phyloP scores from a whole-genome alignment of 2,888 invertebrate genomes.

The Xylota segnis region DNA sequence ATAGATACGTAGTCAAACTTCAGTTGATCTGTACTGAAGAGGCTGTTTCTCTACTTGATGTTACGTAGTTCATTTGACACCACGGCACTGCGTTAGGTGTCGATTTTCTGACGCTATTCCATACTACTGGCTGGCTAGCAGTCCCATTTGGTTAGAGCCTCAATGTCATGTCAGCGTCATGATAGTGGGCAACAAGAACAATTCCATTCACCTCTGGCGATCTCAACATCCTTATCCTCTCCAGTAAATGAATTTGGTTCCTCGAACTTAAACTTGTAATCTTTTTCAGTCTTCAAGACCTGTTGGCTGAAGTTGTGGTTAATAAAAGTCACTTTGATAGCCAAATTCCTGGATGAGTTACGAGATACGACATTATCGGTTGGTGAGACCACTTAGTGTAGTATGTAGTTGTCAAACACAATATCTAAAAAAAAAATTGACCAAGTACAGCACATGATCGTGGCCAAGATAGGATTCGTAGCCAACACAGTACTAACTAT shows the following conservation, averaged over 20 bases:
- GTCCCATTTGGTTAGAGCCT: constrained; percentile 99
- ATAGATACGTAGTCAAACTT: constrained; percentile 99
- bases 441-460: constrained; percentile 99
- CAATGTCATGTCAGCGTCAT: constrained; percentile 98
- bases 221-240: constrained; percentile 95
- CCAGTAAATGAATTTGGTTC: constrained; percentile 97
- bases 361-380: constrained; percentile 97
- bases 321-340: constrained; percentile 99
- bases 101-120: constrained; percentile 99
- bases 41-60: constrained; percentile 94
- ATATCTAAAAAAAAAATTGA: constrained; percentile 99
- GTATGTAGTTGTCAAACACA: constrained; percentile 98
- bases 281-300: constrained; percentile 89
- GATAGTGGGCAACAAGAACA: constrained; percentile 96
- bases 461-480: constrained; percentile 98
- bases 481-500: constrained; percentile 98
- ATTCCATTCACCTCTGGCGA: constrained; percentile 97
- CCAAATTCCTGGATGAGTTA: constrained; percentile 97
- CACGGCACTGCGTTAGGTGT: constrained; percentile 98
- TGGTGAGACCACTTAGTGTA: constrained; percentile 98
- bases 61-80: constrained; percentile 99
- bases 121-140: constrained; percentile 97
- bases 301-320: constrained; percentile 99
- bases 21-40: constrained; percentile 98
- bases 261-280: constrained; percentile 94